phyloP scores from a whole-genome alignment of 2,113 vertebrate genomes.

The Cryptotis parvus region DNA sequence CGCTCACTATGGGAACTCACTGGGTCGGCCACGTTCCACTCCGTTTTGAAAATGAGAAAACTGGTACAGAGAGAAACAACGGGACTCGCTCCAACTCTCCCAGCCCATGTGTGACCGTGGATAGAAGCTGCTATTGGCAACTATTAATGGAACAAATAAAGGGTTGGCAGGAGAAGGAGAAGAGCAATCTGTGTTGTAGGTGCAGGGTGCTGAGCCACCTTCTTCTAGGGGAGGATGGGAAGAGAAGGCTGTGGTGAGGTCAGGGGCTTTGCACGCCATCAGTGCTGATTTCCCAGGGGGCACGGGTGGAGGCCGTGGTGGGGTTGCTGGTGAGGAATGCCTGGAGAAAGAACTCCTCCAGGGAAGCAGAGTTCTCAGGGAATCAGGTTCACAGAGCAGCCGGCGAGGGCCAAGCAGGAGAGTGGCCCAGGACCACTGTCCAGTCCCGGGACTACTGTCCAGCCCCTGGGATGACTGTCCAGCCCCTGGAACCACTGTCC shows the following conservation, averaged over 20 bases:
- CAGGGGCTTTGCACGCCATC: background rate
- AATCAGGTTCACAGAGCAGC: background rate
- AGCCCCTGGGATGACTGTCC: too few species aligned
- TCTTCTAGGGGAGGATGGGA: background rate
- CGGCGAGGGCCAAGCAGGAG: background rate
- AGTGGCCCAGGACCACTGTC: too few species aligned
- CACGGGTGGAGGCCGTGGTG: too few species aligned
- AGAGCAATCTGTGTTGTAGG: background rate
- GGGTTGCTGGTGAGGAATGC: too few species aligned
- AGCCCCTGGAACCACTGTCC: too few species aligned
- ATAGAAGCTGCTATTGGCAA: background rate
- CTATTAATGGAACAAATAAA: background rate
- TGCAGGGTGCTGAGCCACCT: background rate
- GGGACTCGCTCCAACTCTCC: background rate
- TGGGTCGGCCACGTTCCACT: too few species aligned
- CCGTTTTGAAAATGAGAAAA: background rate
- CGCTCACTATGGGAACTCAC: background rate
- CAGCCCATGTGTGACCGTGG: background rate
- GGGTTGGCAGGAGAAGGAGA: background rate
- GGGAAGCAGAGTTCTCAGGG: background rate
- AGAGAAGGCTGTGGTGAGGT: background rate
- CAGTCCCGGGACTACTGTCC: too few species aligned
- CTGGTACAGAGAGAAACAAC: background rate
- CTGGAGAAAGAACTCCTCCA: background rate
- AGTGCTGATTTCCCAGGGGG: background rate